phyloP scores from a whole-genome alignment of 2,888 invertebrate species.

The Mantis religiosa region DNA sequence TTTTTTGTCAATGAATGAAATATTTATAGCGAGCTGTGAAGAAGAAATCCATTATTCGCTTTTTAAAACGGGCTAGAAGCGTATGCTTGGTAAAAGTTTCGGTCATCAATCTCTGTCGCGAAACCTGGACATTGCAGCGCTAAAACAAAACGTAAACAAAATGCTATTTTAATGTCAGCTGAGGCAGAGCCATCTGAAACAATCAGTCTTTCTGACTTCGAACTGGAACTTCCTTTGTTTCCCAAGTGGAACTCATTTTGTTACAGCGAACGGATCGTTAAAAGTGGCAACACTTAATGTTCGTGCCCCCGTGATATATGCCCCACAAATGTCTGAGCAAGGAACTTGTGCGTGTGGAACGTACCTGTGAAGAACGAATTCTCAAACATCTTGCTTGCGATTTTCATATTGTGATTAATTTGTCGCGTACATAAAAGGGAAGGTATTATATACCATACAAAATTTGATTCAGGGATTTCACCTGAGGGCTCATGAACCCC shows the following conservation, averaged over 20 bases:
- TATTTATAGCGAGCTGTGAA: background rate
- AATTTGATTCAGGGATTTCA: too few relatives aligned
- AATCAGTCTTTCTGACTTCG: background rate
- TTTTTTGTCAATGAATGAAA: too few relatives aligned
- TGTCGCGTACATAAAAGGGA: too few relatives aligned
- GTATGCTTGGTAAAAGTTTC: background rate
- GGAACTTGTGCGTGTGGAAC: background rate
- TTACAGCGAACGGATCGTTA: background rate
- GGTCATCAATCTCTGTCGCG: background rate
- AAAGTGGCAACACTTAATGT: background rate
- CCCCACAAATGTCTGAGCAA: background rate
- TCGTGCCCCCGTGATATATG: background rate
- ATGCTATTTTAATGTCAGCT: background rate
- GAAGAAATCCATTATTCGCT: background rate
- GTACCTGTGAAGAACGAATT: too few relatives aligned
- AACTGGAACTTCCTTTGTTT: background rate
- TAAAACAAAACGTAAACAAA: background rate
- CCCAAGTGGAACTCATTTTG: too few relatives aligned
- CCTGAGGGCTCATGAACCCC: too few relatives aligned
- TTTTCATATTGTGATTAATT: too few relatives aligned
- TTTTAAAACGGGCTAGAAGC: background rate
- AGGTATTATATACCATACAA: too few relatives aligned
- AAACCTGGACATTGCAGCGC: background rate
- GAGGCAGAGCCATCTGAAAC: background rate
- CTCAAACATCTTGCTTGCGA: too few relatives aligned